Percentiles rank a stretch among this genome's conserved stretches.
Conservation (phyloP, 2,888 invertebrate genomes). For the Sminthurides aquaticus region DNA sequence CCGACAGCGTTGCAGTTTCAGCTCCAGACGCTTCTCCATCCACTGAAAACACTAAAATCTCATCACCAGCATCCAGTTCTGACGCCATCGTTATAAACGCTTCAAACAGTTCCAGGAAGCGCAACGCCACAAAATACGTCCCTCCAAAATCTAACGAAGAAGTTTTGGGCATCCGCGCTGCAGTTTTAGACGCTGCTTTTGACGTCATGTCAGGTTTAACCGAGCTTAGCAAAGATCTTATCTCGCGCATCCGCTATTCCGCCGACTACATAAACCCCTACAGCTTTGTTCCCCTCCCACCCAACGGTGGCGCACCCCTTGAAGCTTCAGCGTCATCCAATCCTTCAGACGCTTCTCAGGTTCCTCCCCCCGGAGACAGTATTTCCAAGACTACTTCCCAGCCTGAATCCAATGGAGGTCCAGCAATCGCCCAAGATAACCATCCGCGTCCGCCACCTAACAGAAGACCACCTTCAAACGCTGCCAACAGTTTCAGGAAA, state of each 20-base stretch:
- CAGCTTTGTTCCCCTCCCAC: not conserved
- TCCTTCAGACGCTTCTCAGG: not conserved
- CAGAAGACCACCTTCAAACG: not conserved
- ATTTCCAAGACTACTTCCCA: not conserved
- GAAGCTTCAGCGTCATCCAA: not conserved
- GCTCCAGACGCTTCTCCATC: not conserved
- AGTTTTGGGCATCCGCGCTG: constrained; percentile 22
- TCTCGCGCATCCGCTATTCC: constrained; percentile 17
- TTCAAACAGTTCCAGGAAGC: not conserved
- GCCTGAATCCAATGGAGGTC: not conserved
- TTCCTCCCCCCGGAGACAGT: not conserved
- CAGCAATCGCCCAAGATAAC: not conserved
- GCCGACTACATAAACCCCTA: constrained; percentile 10
- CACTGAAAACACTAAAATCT: not conserved
- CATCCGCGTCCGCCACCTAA: constrained; percentile 2
- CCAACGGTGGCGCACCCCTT: not conserved
- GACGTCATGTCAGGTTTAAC: constrained; percentile 33
- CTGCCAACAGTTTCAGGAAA: not conserved
- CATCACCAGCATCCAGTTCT: not conserved
- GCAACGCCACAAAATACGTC: not conserved
- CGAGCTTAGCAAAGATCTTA: constrained; percentile 27
- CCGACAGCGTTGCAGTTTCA: not conserved
- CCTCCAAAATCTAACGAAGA: constrained; percentile 1
- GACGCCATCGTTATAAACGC: not conserved
- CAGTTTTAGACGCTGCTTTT: constrained; percentile 31